phyloP scores from a whole-genome alignment of 2,113 vertebrate genomes.

The Amphiprion ocellaris region DNA sequence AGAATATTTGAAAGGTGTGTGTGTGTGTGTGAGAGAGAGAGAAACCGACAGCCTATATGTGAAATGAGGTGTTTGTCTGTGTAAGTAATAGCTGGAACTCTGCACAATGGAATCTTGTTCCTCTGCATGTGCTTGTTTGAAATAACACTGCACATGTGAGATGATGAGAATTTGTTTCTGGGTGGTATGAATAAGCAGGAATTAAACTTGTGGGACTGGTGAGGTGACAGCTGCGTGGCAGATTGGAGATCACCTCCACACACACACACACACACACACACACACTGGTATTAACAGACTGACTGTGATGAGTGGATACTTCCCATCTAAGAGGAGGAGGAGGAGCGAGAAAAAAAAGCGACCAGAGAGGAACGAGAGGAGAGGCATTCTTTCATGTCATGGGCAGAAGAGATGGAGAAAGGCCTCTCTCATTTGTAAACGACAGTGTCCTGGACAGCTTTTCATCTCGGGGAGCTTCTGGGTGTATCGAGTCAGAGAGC shows the following conservation, averaged over 20 bases:
- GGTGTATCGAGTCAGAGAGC: constrained; percentile 38
- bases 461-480: constrained; percentile 53
- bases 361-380: constrained; percentile 22
- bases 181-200: constrained; percentile 39
- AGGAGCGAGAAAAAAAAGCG: constrained; percentile 1
- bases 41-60: constrained; percentile 17
- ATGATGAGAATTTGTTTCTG: background rate
- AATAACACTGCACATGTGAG: background rate
- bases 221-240: constrained; percentile 53
- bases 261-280: constrained; percentile 43
- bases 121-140: background rate
- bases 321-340: constrained; percentile 30
- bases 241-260: constrained; percentile 66
- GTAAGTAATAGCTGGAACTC: constrained; percentile 31
- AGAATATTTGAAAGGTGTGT: constrained; percentile 55
- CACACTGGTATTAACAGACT: constrained; percentile 69
- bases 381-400: constrained; percentile 51
- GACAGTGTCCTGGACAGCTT: constrained; percentile 64
- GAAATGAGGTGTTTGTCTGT: constrained; percentile 43
- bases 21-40: constrained; percentile 1
- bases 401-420: constrained; percentile 40
- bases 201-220: constrained; percentile 47
- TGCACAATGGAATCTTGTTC: constrained; percentile 24
- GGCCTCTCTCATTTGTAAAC: constrained; percentile 69
- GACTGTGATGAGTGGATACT: constrained; percentile 74